Evolutionary conservation across 2,797 vertebrate genomes (phyloP).

Genomic region (Coendou prehensilis): DNA sequence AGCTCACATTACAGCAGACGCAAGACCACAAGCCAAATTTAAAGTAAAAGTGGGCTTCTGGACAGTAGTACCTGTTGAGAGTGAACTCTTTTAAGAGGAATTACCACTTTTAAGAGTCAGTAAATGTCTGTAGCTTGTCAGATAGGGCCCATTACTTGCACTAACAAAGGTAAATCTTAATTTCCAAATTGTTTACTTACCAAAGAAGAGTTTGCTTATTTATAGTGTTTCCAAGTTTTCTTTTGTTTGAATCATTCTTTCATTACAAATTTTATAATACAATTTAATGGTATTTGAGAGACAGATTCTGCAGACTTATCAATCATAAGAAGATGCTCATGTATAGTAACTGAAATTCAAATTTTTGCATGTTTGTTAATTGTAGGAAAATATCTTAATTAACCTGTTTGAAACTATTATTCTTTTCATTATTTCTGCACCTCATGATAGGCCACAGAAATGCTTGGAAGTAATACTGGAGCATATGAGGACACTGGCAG

Average conservation of each 20-base stretch:
- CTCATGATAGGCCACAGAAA: neutral
- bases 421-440: conserved; percentile 41
- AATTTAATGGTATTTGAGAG: neutral
- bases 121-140: neutral
- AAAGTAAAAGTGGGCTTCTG: conserved; percentile 58
- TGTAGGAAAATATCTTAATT: conserved; percentile 22
- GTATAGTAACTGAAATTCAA: conserved; percentile 25
- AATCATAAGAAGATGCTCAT: conserved; percentile 53
- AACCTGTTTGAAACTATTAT: neutral
- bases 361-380: conserved; percentile 34
- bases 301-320: conserved; percentile 7
- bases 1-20: conserved; percentile 65
- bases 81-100: neutral
- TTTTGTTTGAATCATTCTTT: conserved; percentile 32
- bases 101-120: neutral
- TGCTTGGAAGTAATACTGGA: neutral
- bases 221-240: conserved; percentile 22
- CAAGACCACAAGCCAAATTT: conserved; percentile 64
- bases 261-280: neutral
- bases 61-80: neutral
- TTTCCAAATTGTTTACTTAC: conserved; percentile 10
- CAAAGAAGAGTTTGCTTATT: conserved; percentile 14
- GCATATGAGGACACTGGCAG: neutral
- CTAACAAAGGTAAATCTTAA: neutral
- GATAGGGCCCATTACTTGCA: neutral